These are phyloP conservation scores for Dromas ardeola DNA, from an alignment of 2,113 vertebrate genomes.

Conservation along the genomic window DNA sequence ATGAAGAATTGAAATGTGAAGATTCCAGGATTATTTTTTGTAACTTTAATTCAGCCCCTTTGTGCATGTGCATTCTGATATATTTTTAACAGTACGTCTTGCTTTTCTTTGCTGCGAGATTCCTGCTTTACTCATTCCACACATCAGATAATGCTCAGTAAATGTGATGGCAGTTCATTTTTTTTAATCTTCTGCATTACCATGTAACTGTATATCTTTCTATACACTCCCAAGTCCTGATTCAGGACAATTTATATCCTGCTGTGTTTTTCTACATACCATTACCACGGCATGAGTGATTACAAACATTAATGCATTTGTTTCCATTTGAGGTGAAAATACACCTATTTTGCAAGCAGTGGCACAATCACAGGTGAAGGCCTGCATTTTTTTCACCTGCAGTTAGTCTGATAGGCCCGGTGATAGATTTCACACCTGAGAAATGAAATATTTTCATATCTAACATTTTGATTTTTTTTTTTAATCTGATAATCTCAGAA, in stretches of 20 bases:
- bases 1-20: not conserved
- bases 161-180: not conserved
- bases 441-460: not conserved
- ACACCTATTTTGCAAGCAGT: not conserved
- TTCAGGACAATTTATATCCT: not conserved
- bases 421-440: not conserved
- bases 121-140: constrained; percentile 31
- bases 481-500: not conserved
- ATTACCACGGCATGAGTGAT: not conserved
- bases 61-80: constrained; percentile 44
- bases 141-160: not conserved
- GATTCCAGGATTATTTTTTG: not conserved
- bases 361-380: not conserved
- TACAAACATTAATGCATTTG: not conserved
- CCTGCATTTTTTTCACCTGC: not conserved
- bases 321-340: not conserved
- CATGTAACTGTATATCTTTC: not conserved
- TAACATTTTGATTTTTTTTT: not conserved
- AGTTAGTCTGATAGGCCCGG: not conserved
- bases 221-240: not conserved
- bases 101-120: constrained; percentile 9
- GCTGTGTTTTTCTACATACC: not conserved
- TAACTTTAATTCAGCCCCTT: constrained; percentile 54
- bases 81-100: not conserved
- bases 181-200: not conserved